These are phyloP conservation scores for Pangasius krempfi DNA, from an alignment of 2,797 vertebrate genomes.

Conservation along the genomic window DNA sequence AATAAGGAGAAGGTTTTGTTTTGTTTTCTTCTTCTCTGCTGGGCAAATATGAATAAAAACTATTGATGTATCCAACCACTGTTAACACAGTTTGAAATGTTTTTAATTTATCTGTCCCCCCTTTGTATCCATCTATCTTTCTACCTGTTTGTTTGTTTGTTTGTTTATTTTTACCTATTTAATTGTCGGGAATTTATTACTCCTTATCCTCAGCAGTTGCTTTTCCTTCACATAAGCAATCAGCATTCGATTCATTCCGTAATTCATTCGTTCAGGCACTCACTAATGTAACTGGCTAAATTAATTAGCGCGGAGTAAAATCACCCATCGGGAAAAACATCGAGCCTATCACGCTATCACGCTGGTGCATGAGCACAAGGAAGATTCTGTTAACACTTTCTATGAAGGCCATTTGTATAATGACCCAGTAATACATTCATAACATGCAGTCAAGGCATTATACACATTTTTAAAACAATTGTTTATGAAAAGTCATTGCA, in stretches of 20 bases:
- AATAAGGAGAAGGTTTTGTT: neutral
- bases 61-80: neutral
- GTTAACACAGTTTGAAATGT: neutral
- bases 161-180: neutral
- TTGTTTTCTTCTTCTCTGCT: neutral
- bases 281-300: neutral
- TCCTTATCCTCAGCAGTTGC: neutral
- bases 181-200: neutral
- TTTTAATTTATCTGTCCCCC: neutral
- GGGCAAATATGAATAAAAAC: neutral
- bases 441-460: neutral
- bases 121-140: neutral
- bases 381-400: neutral
- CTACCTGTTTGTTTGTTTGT: neutral
- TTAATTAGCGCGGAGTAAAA: neutral
- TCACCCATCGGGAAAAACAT: neutral
- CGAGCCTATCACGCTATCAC: neutral
- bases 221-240: neutral
- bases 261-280: neutral
- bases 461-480: neutral
- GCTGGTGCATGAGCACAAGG: neutral
- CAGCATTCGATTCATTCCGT: neutral
- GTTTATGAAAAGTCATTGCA: neutral
- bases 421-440: neutral
- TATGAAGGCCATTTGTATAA: neutral